These are phyloP conservation scores for Indicator indicator DNA, from an alignment of 2,113 vertebrate species.

Conservation along the genomic window DNA sequence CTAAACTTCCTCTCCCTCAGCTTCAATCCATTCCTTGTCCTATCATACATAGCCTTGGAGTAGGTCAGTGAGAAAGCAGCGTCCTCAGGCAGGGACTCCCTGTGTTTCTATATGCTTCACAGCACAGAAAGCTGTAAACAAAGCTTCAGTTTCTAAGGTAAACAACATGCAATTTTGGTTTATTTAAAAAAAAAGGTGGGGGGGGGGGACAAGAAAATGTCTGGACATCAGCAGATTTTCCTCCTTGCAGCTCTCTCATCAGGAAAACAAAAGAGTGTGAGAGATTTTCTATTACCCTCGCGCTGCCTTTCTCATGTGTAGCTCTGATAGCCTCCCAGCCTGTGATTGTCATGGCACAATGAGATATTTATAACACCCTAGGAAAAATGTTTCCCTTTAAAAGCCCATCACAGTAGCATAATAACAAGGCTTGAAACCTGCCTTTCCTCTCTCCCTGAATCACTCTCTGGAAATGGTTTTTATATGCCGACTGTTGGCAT, in stretches of 20 bases:
- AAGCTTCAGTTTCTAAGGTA: background rate
- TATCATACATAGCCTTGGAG: background rate
- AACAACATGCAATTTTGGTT: background rate
- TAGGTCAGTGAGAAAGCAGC: background rate
- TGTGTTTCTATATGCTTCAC: background rate
- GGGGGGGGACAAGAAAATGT: background rate
- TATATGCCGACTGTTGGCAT: constrained; percentile 19
- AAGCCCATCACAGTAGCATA: constrained; percentile 38
- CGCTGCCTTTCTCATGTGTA: background rate
- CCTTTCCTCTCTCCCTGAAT: background rate
- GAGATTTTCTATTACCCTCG: background rate
- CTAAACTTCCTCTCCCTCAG: too few relatives aligned
- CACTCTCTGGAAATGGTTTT: constrained; percentile 6
- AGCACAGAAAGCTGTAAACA: background rate
- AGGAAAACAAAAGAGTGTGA: background rate
- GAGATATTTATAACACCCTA: constrained; percentile 49
- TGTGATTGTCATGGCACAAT: background rate
- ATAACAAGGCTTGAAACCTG: constrained; percentile 44
- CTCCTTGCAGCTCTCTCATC: background rate
- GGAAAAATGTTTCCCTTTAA: constrained; percentile 54
- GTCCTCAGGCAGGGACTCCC: background rate
- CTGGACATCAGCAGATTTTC: background rate
- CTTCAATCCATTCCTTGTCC: too few relatives aligned
- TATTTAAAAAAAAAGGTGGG: background rate
- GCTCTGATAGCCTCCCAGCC: background rate